These are phyloP conservation scores for Spondyliosoma cantharus DNA, from an alignment of 2,797 vertebrate genomes.

Conservation along the genomic window DNA sequence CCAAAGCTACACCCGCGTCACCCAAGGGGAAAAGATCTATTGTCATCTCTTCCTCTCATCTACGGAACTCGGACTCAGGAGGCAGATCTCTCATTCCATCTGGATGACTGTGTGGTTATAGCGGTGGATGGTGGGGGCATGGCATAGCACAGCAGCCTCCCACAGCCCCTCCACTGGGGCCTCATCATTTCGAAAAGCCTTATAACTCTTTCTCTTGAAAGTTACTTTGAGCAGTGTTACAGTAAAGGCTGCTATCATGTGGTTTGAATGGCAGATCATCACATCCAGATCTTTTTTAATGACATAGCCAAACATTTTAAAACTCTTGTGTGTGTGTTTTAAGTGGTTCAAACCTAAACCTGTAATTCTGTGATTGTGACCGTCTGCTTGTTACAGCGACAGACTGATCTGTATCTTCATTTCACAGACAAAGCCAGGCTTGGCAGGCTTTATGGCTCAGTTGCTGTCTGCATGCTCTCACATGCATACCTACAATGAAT, in stretches of 20 bases:
- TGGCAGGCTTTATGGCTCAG: slow-evolving; percentile 48
- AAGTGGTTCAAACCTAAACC: slow-evolving; percentile 31
- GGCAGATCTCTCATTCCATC: slow-evolving; percentile 84
- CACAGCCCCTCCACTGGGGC: slow-evolving; percentile 36
- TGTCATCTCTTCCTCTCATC: slow-evolving; percentile 83
- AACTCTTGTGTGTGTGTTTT: neutral
- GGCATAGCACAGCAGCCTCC: slow-evolving; percentile 27
- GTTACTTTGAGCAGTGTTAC: slow-evolving; percentile 19
- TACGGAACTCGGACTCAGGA: slow-evolving; percentile 55
- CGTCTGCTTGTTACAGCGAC: slow-evolving; percentile 37
- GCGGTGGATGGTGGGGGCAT: slow-evolving; percentile 48
- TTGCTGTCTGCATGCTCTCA: slow-evolving; percentile 48
- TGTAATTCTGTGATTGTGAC: slow-evolving; percentile 55
- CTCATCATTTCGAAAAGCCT: slow-evolving; percentile 24
- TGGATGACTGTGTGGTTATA: slow-evolving; percentile 70
- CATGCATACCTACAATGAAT: slow-evolving; percentile 43
- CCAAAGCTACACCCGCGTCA: slow-evolving; percentile 47
- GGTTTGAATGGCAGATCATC: slow-evolving; percentile 1
- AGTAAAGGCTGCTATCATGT: slow-evolving; percentile 27
- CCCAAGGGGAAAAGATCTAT: slow-evolving; percentile 71
- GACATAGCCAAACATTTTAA: slow-evolving; percentile 10
- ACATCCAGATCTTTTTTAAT: slow-evolving; percentile 14
- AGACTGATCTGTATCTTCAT: slow-evolving; percentile 62
- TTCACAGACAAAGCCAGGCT: slow-evolving; percentile 58
- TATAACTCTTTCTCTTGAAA: slow-evolving; percentile 29